These are phyloP conservation scores for Suncus etruscus DNA, from an alignment of 2,113 vertebrate genomes.

Conservation along the genomic window DNA sequence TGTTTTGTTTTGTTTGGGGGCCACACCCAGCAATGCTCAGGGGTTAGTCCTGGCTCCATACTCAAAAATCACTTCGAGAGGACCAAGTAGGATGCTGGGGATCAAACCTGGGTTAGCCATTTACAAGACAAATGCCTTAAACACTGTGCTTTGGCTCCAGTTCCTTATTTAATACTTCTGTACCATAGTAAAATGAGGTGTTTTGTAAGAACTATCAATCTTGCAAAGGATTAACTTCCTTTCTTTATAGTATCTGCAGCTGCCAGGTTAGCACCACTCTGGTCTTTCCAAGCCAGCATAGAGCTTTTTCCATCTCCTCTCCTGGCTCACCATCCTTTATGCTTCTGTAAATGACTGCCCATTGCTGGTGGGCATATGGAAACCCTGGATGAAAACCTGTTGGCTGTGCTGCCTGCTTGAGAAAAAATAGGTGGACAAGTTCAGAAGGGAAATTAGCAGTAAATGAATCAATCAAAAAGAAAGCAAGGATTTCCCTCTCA, in stretches of 20 bases:
- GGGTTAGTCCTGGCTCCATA: too few relatives aligned
- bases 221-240: background rate
- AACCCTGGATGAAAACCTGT: background rate
- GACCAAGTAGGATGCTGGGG: too few relatives aligned
- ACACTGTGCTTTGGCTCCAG: too few relatives aligned
- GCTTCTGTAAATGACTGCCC: background rate
- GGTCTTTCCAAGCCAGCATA: background rate
- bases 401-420: background rate
- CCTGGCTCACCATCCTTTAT: background rate
- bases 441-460: background rate
- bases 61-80: too few relatives aligned
- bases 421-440: background rate
- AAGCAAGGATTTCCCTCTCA: background rate
- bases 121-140: too few relatives aligned
- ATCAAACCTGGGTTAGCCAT: too few relatives aligned
- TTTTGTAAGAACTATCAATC: constrained; percentile 44
- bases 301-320: background rate
- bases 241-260: background rate
- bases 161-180: constrained; percentile 31
- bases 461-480: background rate
- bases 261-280: background rate
- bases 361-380: background rate
- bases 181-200: constrained; percentile 52
- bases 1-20: too few relatives aligned
- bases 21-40: too few relatives aligned